Evolutionary conservation across 2,113 vertebrate genomes (phyloP).

Genomic region (Nothobranchius kuhntae): DNA sequence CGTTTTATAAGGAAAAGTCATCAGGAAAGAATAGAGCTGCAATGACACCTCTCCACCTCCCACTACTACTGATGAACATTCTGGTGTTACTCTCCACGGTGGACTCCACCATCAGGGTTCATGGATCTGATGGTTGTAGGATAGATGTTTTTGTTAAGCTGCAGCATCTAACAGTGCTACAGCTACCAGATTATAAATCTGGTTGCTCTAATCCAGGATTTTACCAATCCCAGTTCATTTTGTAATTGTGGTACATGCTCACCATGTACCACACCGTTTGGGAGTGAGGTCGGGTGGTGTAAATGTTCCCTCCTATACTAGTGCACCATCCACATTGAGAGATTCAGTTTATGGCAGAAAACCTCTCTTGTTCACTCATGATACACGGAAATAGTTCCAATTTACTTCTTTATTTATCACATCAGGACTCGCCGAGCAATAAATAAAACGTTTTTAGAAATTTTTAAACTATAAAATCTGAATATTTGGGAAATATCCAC

Average conservation of each 20-base stretch:
- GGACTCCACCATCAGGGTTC: not conserved
- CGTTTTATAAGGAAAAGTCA: no score
- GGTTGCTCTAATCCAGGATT: slow-evolving; percentile 71
- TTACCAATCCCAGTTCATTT: slow-evolving; percentile 64
- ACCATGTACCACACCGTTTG: slow-evolving; percentile 21
- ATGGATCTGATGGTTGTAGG: slow-evolving; percentile 47
- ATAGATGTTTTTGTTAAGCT: slow-evolving; percentile 38
- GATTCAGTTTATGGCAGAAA: no score
- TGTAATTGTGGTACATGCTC: slow-evolving; percentile 27
- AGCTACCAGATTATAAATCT: slow-evolving; percentile 66
- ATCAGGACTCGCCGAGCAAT: no score
- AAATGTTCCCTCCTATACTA: no score
- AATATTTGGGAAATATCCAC: not conserved
- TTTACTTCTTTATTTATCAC: no score
- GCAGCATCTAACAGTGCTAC: slow-evolving; percentile 44
- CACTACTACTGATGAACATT: not conserved
- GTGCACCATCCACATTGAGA: no score
- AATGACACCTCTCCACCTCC: not conserved
- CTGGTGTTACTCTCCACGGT: not conserved
- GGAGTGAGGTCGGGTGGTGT: no score
- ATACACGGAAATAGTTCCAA: no score
- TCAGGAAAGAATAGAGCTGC: not conserved
- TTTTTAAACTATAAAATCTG: not conserved
- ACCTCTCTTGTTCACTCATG: no score
- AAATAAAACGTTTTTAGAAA: no score